Conservation (phyloP, 2,888 invertebrate genomes). For the Cerceris ruficornis region DNA sequence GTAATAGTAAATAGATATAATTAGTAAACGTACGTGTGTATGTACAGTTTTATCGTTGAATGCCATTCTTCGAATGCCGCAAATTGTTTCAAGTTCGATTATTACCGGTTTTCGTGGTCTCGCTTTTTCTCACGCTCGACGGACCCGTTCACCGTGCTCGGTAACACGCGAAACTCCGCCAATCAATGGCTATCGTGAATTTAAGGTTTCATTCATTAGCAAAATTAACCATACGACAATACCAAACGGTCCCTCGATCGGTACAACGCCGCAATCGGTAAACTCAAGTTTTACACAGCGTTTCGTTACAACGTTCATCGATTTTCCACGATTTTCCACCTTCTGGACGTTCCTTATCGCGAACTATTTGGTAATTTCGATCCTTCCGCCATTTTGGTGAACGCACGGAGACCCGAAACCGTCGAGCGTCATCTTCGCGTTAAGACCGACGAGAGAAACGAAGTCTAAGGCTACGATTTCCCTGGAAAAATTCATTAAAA, state of each 20-base stretch:
- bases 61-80: conserved; percentile 59
- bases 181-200: not conserved
- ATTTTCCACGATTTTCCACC: too few species aligned
- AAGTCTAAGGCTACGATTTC: conserved; percentile 55
- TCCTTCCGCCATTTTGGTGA: not conserved
- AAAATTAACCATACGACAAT: not conserved
- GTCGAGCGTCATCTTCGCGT: conserved; percentile 39
- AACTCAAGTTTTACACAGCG: not conserved
- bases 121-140: conserved; percentile 22
- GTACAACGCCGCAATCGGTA: not conserved
- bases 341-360: too few species aligned
- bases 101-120: conserved; percentile 24
- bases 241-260: not conserved
- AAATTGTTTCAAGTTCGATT: conserved; percentile 41
- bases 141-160: conserved; percentile 15
- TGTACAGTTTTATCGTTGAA: conserved; percentile 71
- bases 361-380: too few species aligned
- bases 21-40: conserved; percentile 74
- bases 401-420: conserved; percentile 20
- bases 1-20: conserved; percentile 68
- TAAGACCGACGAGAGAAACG: conserved; percentile 55
- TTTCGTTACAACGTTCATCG: not conserved
- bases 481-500: conserved; percentile 54
- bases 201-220: not conserved
- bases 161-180: not conserved